A percentile compares a stretch with the other conserved stretches of the same genome.
Evolutionary conservation across 1,140 invertebrate genomes (phyloP).

Genomic region (Cataglyphis hispanica): DNA sequence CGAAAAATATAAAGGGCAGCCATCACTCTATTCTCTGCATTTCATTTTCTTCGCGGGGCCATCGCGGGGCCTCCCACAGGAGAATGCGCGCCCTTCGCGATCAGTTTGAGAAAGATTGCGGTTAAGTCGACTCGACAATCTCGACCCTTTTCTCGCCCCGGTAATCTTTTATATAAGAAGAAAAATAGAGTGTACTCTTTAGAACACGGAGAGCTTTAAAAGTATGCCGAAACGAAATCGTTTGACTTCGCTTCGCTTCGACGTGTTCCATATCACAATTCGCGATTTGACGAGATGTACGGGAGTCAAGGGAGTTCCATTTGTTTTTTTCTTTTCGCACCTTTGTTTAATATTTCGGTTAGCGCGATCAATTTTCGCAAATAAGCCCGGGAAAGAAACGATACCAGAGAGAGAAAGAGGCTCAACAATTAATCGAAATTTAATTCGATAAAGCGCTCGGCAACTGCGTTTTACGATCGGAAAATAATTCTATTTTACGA

Average conservation of each 20-base stretch:
- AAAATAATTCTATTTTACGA: neutral
- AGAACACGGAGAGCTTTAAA: neutral
- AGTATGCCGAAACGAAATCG: neutral
- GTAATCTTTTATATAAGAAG: neutral
- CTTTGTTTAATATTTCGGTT: slow-evolving; percentile 24
- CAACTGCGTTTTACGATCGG: neutral
- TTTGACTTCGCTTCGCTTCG: neutral
- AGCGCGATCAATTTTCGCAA: neutral
- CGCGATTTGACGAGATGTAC: slow-evolving; percentile 18
- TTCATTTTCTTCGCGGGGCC: neutral
- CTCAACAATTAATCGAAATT: slow-evolving; percentile 28
- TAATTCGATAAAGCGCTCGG: neutral
- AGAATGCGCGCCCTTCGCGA: slow-evolving; percentile 62
- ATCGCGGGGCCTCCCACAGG: slow-evolving; percentile 11
- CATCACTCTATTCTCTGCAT: neutral
- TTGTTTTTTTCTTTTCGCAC: neutral
- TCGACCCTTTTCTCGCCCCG: slow-evolving; percentile 1
- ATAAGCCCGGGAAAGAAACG: neutral
- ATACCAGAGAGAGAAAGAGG: neutral
- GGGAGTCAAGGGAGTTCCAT: neutral
- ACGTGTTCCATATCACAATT: neutral
- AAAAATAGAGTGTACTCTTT: neutral
- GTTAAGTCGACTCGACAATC: slow-evolving; percentile 63
- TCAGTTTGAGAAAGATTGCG: slow-evolving; percentile 64
- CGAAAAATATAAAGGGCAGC: neutral